Evolutionary conservation across 2,797 vertebrate genomes (phyloP), one percentile per base, ranked within the genome.

Genomic region (Amblyopsis hoosieri): DNA sequence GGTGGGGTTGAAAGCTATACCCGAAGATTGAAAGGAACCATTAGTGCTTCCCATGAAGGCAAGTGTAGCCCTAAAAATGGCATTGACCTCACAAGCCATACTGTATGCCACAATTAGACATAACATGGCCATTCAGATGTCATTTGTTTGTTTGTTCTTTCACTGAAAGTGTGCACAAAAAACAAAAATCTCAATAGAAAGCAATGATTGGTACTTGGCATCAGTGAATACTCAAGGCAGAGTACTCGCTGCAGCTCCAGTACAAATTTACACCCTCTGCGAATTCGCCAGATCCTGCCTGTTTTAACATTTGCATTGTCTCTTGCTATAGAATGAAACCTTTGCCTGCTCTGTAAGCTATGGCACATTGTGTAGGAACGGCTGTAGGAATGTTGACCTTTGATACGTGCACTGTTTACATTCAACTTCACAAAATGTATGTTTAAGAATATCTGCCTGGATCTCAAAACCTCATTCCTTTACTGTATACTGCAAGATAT

Each of bases 401-500:
- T 48, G 66, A 72, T 80, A 75, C 73, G 53, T 71, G 77, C 67
- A 74, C 53, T 55, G 81, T 85, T 84, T 84, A 83, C 79, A 85
- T 55, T 14, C 9, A 56, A 12, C 19, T 73, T 69, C 72, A 46
- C 77, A 69, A 37, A 49, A 33, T 63, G 23, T 54, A 31, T 54
- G 19, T 60, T 51, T 78, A 65, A 37, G 51, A 73, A 67, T 60
- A 73, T 61, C 66, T 46, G 71, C 72, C 67, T 74, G 65, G 67
- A 76, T 74, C 60, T 74, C 59, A 61, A 54, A 69, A 75, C 65
- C 63, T 80, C 56, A 19, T 63, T 81, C 73, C 74, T 85, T 86
- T 81, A 81, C 76, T 67, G 60, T 87, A 78, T 83, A 79, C 55
- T 78, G 75, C 77, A 76, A 81, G 64, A 73, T 75, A 79, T 74